A percentile compares a stretch with the other conserved stretches of the same genome.
These are phyloP conservation scores for Meda fulgida DNA, from an alignment of 2,797 vertebrate species.

Conservation along the genomic window DNA sequence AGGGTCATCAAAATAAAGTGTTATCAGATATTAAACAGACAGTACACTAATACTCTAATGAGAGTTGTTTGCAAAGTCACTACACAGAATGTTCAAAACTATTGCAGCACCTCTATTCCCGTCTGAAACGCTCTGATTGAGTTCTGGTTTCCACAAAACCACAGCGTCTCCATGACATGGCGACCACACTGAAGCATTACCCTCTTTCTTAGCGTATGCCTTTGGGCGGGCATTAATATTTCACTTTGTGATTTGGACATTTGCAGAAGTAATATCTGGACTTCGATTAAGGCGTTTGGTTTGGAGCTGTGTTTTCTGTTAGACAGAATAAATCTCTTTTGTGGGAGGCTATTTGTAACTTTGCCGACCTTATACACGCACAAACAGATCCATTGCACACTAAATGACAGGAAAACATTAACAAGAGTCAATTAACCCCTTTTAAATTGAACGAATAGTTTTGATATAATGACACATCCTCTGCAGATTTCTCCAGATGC, in stretches of 20 bases:
- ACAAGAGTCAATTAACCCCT: background rate
- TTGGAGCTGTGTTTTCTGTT: background rate
- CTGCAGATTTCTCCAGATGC: constrained; percentile 12
- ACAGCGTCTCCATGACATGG: background rate
- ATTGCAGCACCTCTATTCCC: background rate
- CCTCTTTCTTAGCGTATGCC: background rate
- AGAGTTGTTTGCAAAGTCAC: too few relatives aligned
- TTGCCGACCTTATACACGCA: background rate
- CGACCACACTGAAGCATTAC: background rate
- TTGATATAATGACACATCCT: background rate
- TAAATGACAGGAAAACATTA: background rate
- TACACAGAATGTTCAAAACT: too few relatives aligned
- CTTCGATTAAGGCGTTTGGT: background rate
- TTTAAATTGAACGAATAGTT: background rate
- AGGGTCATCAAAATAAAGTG: too few relatives aligned
- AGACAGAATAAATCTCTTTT: background rate
- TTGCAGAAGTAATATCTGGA: background rate
- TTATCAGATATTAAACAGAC: too few relatives aligned
- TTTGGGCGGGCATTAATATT: background rate
- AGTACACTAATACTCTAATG: too few relatives aligned
- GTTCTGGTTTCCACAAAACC: too few relatives aligned
- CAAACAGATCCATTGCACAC: background rate
- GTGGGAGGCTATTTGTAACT: background rate
- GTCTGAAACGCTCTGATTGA: background rate
- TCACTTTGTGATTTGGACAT: background rate